Percentiles rank a stretch among this genome's conserved stretches.
phyloP scores from a whole-genome alignment of 1,140 invertebrate genomes.

The Diabrotica virgifera region DNA sequence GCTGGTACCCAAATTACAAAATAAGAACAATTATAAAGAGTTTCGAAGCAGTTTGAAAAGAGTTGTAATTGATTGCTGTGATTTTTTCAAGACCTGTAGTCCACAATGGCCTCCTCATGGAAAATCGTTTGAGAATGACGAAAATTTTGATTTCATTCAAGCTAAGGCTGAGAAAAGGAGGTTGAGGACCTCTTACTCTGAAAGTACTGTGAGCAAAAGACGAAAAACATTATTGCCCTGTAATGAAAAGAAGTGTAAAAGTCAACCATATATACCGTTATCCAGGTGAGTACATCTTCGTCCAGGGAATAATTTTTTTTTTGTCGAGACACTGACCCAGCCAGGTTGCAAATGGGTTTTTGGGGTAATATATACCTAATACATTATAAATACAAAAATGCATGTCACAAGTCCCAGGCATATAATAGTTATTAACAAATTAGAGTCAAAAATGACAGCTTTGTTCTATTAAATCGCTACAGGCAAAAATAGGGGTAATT shows the following conservation, averaged over 20 bases:
- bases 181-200: neutral
- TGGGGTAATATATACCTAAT: too few relatives aligned
- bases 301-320: too few relatives aligned
- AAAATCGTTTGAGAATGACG: conserved; percentile 10
- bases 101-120: conserved; percentile 13
- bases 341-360: too few relatives aligned
- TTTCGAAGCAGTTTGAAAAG: neutral
- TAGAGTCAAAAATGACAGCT: too few relatives aligned
- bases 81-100: conserved; percentile 27
- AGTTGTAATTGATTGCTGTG: conserved; percentile 26
- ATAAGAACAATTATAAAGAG: neutral
- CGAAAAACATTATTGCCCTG: neutral
- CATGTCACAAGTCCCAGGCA: too few relatives aligned
- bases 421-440: too few relatives aligned
- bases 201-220: neutral
- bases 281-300: neutral
- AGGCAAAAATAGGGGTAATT: too few relatives aligned
- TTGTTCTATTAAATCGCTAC: too few relatives aligned
- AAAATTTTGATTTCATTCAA: conserved; percentile 15
- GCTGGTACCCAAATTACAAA: conserved; percentile 16
- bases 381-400: too few relatives aligned
- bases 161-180: conserved; percentile 12
- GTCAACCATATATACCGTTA: neutral
- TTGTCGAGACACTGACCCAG: too few relatives aligned
- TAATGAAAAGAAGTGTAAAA: neutral